A percentile compares a stretch with the other conserved stretches of the same genome.
These are phyloP conservation scores for Dynastes maya DNA, from an alignment of 2,888 invertebrate species.

Conservation along the genomic window DNA sequence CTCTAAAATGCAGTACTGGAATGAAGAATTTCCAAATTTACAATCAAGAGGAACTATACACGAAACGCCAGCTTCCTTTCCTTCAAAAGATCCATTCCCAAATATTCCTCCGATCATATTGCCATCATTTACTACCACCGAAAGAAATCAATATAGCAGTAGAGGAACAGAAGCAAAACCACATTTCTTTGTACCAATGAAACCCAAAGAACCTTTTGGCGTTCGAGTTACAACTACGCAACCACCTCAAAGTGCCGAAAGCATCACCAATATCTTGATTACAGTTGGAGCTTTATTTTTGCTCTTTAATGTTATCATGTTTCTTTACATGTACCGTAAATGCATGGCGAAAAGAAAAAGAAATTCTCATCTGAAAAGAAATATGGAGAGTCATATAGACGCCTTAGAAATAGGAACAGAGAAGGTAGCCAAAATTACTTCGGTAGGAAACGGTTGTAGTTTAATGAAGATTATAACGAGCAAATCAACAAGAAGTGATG, in stretches of 20 bases:
- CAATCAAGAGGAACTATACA: not conserved
- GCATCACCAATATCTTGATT: slow-evolving; percentile 77
- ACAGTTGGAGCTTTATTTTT: slow-evolving; percentile 81
- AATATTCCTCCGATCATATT: slow-evolving; percentile 11
- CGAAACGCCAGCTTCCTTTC: not conserved
- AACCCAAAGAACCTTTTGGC: not conserved
- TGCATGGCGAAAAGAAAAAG: slow-evolving; percentile 74
- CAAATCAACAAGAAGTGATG: slow-evolving; percentile 71
- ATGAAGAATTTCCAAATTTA: slow-evolving; percentile 79
- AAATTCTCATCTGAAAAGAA: slow-evolving; percentile 70
- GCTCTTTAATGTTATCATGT: slow-evolving; percentile 81
- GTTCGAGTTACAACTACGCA: not conserved
- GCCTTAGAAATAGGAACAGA: slow-evolving; percentile 59
- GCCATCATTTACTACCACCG: slow-evolving; percentile 19
- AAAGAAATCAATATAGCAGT: not conserved
- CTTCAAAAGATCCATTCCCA: not conserved
- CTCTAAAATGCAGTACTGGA: slow-evolving; percentile 80
- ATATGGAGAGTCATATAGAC: slow-evolving; percentile 59
- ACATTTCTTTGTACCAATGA: not conserved
- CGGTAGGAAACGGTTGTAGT: slow-evolving; percentile 73
- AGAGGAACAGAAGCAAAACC: not conserved
- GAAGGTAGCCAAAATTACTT: slow-evolving; percentile 69
- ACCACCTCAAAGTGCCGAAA: slow-evolving; percentile 58
- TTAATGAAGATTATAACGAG: slow-evolving; percentile 73
- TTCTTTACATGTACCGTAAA: slow-evolving; percentile 79